These are phyloP conservation scores for Minunthozetes semirufus DNA, from an alignment of 2,888 invertebrate genomes.

Conservation along the genomic window DNA sequence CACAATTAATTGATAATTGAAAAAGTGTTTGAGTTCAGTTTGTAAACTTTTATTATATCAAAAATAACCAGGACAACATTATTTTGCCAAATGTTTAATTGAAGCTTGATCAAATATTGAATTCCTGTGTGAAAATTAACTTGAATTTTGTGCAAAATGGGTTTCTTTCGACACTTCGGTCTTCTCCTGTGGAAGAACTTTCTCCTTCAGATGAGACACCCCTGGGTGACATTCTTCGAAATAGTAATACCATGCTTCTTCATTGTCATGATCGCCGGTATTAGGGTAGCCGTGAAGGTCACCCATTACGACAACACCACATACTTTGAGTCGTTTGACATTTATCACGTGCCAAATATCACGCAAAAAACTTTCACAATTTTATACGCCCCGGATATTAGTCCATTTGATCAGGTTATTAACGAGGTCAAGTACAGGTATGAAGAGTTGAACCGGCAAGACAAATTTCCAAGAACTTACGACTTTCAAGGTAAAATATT, in stretches of 20 bases:
- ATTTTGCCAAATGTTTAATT: too few relatives aligned
- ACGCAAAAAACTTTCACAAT: constrained; percentile 31
- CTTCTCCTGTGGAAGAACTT: constrained; percentile 78
- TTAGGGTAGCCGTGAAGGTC: constrained; percentile 62
- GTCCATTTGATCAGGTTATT: constrained; percentile 42
- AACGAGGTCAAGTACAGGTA: constrained; percentile 31
- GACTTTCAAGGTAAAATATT: too few relatives aligned
- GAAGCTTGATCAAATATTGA: too few relatives aligned
- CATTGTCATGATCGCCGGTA: constrained; percentile 60
- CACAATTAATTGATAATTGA: too few relatives aligned
- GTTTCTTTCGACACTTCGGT: constrained; percentile 51
- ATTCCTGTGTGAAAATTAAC: too few relatives aligned
- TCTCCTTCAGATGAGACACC: constrained; percentile 65
- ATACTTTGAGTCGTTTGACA: constrained; percentile 44
- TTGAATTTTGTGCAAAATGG: constrained; percentile 22
- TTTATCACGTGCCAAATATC: constrained; percentile 35
- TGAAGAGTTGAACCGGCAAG: too few relatives aligned
- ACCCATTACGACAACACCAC: constrained; percentile 47
- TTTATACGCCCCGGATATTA: constrained; percentile 44
- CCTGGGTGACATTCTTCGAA: constrained; percentile 61
- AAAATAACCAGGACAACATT: too few relatives aligned
- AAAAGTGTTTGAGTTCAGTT: too few relatives aligned
- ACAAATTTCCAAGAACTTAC: too few relatives aligned
- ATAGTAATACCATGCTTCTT: constrained; percentile 62
- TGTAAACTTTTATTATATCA: too few relatives aligned